Base-by-base conservation (phyloP, 2,888 invertebrate genomes). In the Halictus ligatus region DNA sequence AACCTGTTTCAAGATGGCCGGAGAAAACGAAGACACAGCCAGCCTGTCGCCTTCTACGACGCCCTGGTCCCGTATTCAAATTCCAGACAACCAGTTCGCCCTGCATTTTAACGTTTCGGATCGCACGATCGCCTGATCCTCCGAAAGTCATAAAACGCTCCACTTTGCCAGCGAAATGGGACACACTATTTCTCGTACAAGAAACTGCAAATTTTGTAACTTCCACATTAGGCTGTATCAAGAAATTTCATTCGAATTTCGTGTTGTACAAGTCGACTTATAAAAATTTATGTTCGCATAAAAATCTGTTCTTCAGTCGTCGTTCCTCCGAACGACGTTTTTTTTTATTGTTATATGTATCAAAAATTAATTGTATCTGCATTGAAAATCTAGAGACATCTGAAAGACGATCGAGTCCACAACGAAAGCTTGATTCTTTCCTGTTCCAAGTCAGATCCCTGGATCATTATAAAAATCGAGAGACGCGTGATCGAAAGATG, bases 1-100 rank as follows among this genome's bases (percentile, higher is more conserved):
- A 92, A 92, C 92, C 92, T 89, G 92, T 92, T 92, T 87, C 89
- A 85, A 64, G 85, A 86, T 80, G 89, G 64, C 80, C 76, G 73
- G 86, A 87, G 88, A 88, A 86, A 85, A 89, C 88, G 87, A 87
- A 83, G 73, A 81, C 80, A 88, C 91, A 90, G 89, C 87, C 90
- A 85, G 89, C 89, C 88, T 92, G 92, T 90, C 92, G 91, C 91
- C 89, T 88, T 88, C 89, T 80, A 85, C 86, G 81, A 83, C 72
- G 81, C 76, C 76, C 74, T 82, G 89, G 54, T 81, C 75, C 73
- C 74, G 81, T 82, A 86, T 84, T 86, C 86, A 82, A 85, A 85
- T 78, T 81, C 74, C 71, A 40, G 46, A 7, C 46, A 15, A 74
- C 67, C 77, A 48, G 74, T 43, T 60, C 74, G 50, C 64, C 67